phyloP scores from a whole-genome alignment of 2,888 invertebrate species.

The Xanthia icteritia region DNA sequence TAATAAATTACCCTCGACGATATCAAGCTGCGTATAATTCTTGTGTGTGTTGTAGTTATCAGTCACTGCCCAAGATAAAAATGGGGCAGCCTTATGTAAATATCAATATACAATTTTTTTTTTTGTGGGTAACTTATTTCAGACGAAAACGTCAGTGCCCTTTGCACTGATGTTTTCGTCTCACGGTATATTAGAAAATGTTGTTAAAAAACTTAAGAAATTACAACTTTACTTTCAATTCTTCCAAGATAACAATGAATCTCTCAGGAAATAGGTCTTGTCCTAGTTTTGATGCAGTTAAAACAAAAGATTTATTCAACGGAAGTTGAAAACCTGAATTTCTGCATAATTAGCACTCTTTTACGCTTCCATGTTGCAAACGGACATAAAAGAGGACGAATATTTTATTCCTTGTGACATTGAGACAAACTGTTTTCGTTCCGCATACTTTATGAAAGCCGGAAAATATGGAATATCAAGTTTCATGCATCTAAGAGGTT shows the following conservation, averaged over 20 bases:
- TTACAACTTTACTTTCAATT: constrained; percentile 15
- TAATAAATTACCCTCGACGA: constrained; percentile 26
- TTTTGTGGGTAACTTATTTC: no score
- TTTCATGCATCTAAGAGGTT: background rate
- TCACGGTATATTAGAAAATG: background rate
- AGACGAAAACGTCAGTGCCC: background rate
- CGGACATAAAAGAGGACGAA: constrained; percentile 6
- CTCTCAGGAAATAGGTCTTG: constrained; percentile 38
- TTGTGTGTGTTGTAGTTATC: background rate
- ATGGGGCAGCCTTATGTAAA: background rate
- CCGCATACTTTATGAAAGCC: background rate
- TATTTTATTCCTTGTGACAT: constrained; percentile 22
- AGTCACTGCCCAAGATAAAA: background rate
- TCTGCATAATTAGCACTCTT: constrained; percentile 46
- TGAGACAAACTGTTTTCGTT: constrained; percentile 5
- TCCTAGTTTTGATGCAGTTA: constrained; percentile 47
- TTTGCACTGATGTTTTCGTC: no score
- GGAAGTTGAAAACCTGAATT: constrained; percentile 39
- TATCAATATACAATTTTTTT: background rate
- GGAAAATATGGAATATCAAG: constrained; percentile 7
- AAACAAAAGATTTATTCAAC: constrained; percentile 58
- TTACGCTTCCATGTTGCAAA: background rate
- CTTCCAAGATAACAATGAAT: constrained; percentile 33
- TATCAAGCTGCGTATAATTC: constrained; percentile 4
- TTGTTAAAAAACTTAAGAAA: constrained; percentile 8